Percentiles rank a stretch among this genome's conserved stretches.
phyloP scores from a whole-genome alignment of 2,113 vertebrate genomes.

The Mobula birostris region DNA sequence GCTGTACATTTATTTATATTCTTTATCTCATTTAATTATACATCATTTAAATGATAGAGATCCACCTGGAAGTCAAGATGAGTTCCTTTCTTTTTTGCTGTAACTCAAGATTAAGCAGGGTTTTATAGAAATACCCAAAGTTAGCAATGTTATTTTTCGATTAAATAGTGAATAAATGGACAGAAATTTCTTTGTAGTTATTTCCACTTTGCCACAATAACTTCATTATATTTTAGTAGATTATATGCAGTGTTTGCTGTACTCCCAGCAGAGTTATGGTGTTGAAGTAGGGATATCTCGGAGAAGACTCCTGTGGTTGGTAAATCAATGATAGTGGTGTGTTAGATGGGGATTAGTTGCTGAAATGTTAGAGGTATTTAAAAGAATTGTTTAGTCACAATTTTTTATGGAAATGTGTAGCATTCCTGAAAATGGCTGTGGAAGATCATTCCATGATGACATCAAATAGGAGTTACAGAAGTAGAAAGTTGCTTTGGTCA shows the following conservation, averaged over 20 bases:
- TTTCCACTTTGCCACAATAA: background rate
- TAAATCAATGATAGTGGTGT: background rate
- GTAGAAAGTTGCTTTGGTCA: too few species aligned
- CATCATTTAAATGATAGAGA: background rate
- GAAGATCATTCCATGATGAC: background rate
- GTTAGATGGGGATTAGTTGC: background rate
- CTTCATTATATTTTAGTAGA: background rate
- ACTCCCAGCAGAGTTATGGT: background rate
- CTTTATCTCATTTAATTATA: slow-evolving; percentile 2
- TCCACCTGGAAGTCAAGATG: background rate
- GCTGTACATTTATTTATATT: background rate
- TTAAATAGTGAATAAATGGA: background rate
- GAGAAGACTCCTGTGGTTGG: background rate
- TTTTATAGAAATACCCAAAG: background rate
- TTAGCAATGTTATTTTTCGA: background rate
- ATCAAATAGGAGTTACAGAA: background rate
- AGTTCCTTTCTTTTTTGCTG: background rate
- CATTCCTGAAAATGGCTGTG: background rate
- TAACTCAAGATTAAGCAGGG: background rate
- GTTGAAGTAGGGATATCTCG: background rate
- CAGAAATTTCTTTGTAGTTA: background rate
- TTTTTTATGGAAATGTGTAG: background rate
- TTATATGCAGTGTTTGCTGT: background rate
- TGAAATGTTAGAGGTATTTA: background rate
- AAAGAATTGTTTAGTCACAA: background rate